phyloP scores from a whole-genome alignment of 2,797 vertebrate species.

The Halcyon badia region DNA sequence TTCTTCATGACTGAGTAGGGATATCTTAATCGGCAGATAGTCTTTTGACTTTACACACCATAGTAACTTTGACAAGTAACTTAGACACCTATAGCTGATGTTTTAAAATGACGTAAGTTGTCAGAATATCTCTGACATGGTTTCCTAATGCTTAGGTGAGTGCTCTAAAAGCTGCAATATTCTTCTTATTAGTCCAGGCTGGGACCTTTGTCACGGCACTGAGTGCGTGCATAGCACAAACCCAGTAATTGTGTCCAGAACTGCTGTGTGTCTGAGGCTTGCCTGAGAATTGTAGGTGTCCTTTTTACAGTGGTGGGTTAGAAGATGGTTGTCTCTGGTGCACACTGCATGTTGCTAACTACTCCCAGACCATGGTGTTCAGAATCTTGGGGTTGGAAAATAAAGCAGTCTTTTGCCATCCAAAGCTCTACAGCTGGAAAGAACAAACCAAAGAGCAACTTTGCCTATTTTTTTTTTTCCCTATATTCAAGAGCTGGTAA shows the following conservation, averaged over 20 bases:
- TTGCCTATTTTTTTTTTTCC: background rate
- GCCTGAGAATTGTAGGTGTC: background rate
- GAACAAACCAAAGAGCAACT: background rate
- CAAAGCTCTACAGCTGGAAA: background rate
- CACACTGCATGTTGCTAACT: background rate
- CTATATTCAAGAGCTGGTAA: background rate
- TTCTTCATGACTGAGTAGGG: background rate
- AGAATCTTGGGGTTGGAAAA: background rate
- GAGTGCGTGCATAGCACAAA: background rate
- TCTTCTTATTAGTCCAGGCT: background rate
- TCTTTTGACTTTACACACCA: background rate
- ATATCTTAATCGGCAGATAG: background rate
- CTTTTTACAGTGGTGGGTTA: background rate
- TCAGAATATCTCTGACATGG: background rate
- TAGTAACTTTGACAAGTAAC: background rate
- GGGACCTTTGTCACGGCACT: background rate
- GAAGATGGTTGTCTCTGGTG: background rate
- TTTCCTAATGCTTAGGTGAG: background rate
- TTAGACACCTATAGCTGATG: accelerated
- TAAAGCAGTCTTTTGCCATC: background rate
- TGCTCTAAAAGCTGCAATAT: background rate
- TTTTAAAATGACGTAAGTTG: background rate
- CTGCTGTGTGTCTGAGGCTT: background rate
- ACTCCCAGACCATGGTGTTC: background rate
- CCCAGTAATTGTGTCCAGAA: background rate